phyloP scores from a whole-genome alignment of 2,888 invertebrate species.

The Acanthosoma haemorrhoidale region DNA sequence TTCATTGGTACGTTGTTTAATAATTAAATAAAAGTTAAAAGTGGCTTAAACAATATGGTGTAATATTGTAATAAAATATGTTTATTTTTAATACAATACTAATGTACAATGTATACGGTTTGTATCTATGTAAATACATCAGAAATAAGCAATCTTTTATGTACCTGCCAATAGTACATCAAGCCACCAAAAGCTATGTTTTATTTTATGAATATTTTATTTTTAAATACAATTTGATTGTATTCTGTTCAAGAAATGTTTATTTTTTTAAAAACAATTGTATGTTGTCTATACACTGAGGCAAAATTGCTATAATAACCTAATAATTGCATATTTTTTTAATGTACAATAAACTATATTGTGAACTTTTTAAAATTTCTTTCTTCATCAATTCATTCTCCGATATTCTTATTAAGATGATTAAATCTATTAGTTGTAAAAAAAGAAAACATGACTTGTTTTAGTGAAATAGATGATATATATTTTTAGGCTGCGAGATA shows the following conservation, averaged over 20 bases:
- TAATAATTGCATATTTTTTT: background rate
- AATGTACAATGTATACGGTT: background rate
- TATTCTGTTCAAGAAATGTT: background rate
- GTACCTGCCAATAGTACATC: background rate
- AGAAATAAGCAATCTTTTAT: background rate
- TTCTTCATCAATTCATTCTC: no score
- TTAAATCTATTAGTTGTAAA: no score
- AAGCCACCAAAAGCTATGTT: background rate
- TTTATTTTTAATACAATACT: no score
- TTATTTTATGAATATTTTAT: no score
- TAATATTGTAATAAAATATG: no score
- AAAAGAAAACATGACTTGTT: no score
- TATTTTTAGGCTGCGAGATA: no score
- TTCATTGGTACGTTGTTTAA: no score
- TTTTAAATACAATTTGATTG: background rate
- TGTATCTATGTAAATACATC: constrained; percentile 1
- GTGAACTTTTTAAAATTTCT: background rate
- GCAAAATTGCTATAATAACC: background rate
- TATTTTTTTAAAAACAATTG: background rate
- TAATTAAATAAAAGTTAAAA: no score
- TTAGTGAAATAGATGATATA: no score
- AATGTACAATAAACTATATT: background rate
- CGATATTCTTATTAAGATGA: no score
- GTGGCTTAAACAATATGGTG: no score
- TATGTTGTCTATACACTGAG: background rate